Percentiles rank a stretch among this genome's conserved stretches.
Conservation (phyloP, 2,113 vertebrate species). For the Lasiurus cinereus region DNA sequence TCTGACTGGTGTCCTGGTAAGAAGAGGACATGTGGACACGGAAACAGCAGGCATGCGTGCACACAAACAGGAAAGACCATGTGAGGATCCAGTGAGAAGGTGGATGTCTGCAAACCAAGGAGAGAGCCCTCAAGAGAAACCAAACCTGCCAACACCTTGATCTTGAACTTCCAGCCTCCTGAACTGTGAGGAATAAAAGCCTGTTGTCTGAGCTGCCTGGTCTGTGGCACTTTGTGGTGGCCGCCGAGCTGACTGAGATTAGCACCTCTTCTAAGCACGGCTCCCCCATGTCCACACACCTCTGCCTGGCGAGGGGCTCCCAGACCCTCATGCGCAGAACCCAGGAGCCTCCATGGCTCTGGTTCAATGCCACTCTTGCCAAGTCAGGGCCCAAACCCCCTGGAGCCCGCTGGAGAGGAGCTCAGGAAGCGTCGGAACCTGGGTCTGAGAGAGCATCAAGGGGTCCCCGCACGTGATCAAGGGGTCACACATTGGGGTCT, state of each 20-base stretch:
- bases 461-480: too few species aligned
- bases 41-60: too few species aligned
- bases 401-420: background rate
- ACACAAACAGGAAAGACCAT: background rate
- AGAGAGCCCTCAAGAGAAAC: background rate
- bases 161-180: background rate
- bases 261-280: background rate
- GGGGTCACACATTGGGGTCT: background rate
- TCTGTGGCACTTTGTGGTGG: background rate
- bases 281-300: background rate
- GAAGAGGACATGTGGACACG: background rate
- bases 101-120: background rate
- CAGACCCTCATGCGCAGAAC: background rate
- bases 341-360: background rate
- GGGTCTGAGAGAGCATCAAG: background rate
- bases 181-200: background rate
- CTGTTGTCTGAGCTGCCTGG: background rate
- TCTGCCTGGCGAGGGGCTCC: background rate
- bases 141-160: background rate
- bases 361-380: background rate
- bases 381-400: background rate
- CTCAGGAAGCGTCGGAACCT: background rate
- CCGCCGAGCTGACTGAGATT: background rate
- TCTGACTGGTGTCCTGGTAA: background rate
- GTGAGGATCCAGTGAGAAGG: background rate